Conservation (phyloP, 2,113 vertebrate species). For the Prochilodus magdalenae region DNA sequence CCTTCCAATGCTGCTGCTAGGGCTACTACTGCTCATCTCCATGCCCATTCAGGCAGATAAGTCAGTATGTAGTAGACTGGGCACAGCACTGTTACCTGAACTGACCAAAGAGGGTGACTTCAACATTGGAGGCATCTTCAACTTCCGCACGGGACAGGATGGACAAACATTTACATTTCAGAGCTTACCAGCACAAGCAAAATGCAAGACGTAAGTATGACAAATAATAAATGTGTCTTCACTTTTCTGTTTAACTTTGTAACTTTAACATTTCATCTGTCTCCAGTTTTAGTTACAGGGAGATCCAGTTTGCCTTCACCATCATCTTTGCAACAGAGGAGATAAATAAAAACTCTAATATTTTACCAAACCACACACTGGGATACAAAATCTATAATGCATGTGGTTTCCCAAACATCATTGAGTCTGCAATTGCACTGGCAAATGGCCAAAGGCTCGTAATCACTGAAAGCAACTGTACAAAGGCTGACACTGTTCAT, state of each 20-base stretch:
- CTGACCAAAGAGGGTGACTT: constrained; percentile 52
- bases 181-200: constrained; percentile 23
- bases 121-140: constrained; percentile 53
- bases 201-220: constrained; percentile 42
- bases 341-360: constrained; percentile 62
- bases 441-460: constrained; percentile 52
- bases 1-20: constrained; percentile 23
- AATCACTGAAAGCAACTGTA: constrained; percentile 59
- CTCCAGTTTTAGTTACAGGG: constrained; percentile 64
- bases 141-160: constrained; percentile 30
- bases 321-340: constrained; percentile 70
- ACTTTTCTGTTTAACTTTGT: background rate
- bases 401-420: constrained; percentile 64
- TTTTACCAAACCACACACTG: constrained; percentile 62
- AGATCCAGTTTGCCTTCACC: constrained; percentile 68
- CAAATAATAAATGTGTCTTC: background rate
- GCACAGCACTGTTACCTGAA: constrained; percentile 24
- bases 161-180: constrained; percentile 18
- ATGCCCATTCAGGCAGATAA: constrained; percentile 28
- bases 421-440: constrained; percentile 61
- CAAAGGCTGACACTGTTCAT: constrained; percentile 48
- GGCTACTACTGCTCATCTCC: constrained; percentile 30
- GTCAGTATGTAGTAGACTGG: constrained; percentile 43
- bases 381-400: constrained; percentile 69
- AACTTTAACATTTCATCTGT: background rate